A percentile compares a stretch with the other conserved stretches of the same genome.
Conservation (phyloP, 2,797 vertebrate species). For the Garrulus glandarius region DNA sequence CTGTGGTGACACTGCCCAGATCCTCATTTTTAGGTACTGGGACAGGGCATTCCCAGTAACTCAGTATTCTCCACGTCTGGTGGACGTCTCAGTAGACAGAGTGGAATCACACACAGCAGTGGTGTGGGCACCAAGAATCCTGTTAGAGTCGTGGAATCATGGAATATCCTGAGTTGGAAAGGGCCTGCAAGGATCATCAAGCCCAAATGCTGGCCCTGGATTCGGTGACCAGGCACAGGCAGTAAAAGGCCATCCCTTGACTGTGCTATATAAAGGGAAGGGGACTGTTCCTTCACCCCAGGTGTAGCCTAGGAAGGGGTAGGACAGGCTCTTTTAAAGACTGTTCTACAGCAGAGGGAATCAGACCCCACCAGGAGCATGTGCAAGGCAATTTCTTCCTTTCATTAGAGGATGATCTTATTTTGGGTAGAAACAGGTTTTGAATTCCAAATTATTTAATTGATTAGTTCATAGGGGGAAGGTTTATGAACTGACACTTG, state of each 20-base stretch:
- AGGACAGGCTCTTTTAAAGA: background rate
- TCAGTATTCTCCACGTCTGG: background rate
- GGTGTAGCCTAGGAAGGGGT: background rate
- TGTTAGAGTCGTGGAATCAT: background rate
- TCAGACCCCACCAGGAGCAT: background rate
- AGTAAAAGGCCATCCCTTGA: background rate
- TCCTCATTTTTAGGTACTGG: background rate
- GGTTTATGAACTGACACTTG: background rate
- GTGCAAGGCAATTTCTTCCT: background rate
- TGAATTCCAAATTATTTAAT: background rate
- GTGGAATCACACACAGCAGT: background rate
- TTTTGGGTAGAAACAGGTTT: background rate
- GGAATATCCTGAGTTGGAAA: background rate
- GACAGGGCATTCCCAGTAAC: background rate
- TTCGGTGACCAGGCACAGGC: background rate
- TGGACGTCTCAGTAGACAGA: background rate
- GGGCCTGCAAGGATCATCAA: too few relatives aligned
- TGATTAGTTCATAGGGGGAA: background rate
- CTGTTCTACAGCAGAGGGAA: background rate
- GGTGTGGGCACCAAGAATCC: background rate
- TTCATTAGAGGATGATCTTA: background rate
- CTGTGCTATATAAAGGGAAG: rapidly evolving
- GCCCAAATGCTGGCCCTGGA: background rate
- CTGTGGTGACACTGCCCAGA: background rate
- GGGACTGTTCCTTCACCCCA: background rate